phyloP scores from a whole-genome alignment of 2,113 vertebrate species.

The Urocynchramus pylzowi region DNA sequence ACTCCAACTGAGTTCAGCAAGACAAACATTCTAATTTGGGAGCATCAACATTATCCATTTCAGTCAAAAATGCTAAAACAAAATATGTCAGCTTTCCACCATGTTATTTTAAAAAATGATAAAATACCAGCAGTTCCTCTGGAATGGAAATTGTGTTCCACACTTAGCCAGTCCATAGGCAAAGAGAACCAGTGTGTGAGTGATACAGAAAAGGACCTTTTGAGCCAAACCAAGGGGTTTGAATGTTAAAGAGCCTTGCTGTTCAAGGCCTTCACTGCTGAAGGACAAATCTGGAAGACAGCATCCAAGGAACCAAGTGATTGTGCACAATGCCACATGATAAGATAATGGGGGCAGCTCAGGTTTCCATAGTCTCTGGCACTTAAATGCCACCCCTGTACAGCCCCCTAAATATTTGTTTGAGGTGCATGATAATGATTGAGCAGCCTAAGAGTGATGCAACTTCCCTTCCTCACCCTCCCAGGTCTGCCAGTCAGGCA shows the following conservation, averaged over 20 bases:
- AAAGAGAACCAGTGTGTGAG: background rate
- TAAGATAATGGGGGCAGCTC: background rate
- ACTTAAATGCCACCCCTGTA: background rate
- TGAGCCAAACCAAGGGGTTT: background rate
- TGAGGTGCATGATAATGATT: background rate
- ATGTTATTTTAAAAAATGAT: rapidly evolving
- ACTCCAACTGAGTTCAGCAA: background rate
- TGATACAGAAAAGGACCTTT: background rate
- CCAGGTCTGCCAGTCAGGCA: background rate
- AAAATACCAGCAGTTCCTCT: background rate
- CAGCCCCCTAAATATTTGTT: background rate
- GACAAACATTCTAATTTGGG: background rate
- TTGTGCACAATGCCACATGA: background rate
- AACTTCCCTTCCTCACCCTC: background rate
- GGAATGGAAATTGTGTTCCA: background rate
- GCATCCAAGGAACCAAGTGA: background rate
- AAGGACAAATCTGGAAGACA: background rate
- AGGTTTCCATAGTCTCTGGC: background rate
- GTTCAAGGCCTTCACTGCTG: background rate
- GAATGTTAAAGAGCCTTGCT: background rate
- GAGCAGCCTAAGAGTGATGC: background rate
- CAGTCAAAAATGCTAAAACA: background rate
- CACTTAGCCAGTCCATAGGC: background rate
- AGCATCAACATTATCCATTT: background rate
- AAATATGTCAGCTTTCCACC: background rate